Percentiles rank a stretch among this genome's conserved stretches.
These are phyloP conservation scores for Brachionus plicatilis DNA, from an alignment of 1,140 invertebrate genomes.

Conservation along the genomic window DNA sequence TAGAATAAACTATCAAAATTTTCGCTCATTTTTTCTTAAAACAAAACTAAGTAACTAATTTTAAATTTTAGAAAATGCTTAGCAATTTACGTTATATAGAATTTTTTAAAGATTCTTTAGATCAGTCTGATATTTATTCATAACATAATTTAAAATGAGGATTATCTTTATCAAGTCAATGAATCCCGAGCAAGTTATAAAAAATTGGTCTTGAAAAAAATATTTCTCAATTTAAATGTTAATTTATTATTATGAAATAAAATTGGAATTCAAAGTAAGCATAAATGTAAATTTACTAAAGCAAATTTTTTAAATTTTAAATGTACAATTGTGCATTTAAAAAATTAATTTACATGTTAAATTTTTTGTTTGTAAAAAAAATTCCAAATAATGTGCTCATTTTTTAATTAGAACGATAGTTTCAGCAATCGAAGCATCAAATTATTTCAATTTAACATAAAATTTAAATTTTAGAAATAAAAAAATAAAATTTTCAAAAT, in stretches of 20 bases:
- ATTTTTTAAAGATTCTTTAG: background rate
- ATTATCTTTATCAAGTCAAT: background rate
- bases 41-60: background rate
- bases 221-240: background rate
- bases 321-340: background rate
- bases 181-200: background rate
- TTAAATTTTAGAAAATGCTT: background rate
- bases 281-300: background rate
- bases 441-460: background rate
- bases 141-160: background rate
- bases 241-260: background rate
- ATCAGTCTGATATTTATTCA: background rate
- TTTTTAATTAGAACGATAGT: background rate
- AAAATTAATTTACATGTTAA: background rate
- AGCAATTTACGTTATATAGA: background rate
- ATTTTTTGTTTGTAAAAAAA: background rate
- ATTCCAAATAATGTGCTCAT: background rate
- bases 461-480: background rate
- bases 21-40: background rate
- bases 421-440: background rate
- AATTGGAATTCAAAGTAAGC: background rate
- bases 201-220: background rate
- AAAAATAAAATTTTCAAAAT: background rate
- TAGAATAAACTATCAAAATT: slow-evolving; percentile 37
- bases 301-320: background rate